A percentile compares a stretch with the other conserved stretches of the same genome.
phyloP scores from a whole-genome alignment of 2,888 invertebrate genomes.

The Abrostola tripartita region DNA sequence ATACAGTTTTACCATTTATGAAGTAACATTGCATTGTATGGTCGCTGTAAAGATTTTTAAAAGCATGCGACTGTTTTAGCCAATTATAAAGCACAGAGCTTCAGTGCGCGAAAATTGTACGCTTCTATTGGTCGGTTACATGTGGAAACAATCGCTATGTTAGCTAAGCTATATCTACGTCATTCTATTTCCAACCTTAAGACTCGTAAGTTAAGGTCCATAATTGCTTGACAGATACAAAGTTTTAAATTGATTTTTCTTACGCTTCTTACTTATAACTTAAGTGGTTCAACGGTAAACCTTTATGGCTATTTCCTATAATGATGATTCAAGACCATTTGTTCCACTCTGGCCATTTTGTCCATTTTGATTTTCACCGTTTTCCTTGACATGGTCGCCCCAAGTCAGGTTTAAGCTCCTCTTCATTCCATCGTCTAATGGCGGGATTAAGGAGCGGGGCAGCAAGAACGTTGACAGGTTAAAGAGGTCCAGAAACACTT shows the following conservation, averaged over 20 bases:
- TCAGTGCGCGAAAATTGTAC: too few species aligned
- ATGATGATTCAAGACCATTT: constrained; percentile 59
- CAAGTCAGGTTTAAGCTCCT: constrained; percentile 90
- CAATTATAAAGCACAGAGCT: too few species aligned
- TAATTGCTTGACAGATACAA: background rate
- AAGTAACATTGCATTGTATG: too few species aligned
- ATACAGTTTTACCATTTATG: too few species aligned
- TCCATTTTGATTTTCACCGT: constrained; percentile 35
- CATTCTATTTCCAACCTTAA: too few species aligned
- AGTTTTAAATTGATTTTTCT: too few species aligned
- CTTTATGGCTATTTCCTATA: constrained; percentile 52
- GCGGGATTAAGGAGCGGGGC: constrained; percentile 96
- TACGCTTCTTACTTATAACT: background rate
- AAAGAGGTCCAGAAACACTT: constrained; percentile 99
- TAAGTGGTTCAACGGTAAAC: background rate
- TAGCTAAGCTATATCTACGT: too few species aligned
- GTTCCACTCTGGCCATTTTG: constrained; percentile 11
- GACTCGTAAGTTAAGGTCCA: too few species aligned
- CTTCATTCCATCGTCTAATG: constrained; percentile 94
- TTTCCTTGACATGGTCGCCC: constrained; percentile 71
- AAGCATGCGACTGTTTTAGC: too few species aligned
- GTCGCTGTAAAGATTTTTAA: too few species aligned
- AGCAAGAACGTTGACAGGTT: constrained; percentile 98
- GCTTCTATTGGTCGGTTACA: too few species aligned
- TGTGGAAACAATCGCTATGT: too few species aligned